phyloP scores from a whole-genome alignment of 2,797 vertebrate genomes.

The Falco peregrinus region DNA sequence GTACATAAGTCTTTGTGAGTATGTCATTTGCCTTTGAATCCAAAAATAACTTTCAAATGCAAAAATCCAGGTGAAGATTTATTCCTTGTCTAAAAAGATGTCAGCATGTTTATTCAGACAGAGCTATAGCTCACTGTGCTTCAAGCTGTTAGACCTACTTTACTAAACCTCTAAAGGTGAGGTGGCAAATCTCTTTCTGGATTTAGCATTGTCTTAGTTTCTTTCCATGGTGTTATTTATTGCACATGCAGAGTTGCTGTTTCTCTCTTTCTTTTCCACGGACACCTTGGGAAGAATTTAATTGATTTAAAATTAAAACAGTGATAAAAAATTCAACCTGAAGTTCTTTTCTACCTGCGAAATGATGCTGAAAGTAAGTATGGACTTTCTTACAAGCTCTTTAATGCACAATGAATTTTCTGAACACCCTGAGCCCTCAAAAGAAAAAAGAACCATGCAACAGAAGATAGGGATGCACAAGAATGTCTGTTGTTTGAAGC shows the following conservation, averaged over 20 bases:
- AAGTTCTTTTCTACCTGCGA: not conserved
- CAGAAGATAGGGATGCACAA: not conserved
- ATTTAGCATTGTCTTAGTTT: conserved; percentile 7
- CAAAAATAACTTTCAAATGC: not conserved
- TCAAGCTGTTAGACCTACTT: conserved; percentile 9
- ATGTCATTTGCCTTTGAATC: not conserved
- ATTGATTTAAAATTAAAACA: not conserved
- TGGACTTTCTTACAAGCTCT: not conserved
- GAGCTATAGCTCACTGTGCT: not conserved
- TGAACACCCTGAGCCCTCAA: not conserved
- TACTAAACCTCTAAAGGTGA: not conserved
- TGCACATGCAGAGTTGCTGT: not conserved
- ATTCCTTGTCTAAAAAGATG: conserved; percentile 3
- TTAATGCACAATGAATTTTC: not conserved
- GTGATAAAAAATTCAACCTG: not conserved
- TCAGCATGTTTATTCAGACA: not conserved
- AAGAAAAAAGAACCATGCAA: not conserved
- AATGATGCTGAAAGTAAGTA: conserved; percentile 15
- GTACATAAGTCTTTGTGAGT: not conserved
- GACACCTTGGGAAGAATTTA: not conserved
- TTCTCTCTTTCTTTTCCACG: not conserved
- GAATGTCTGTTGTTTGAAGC: not conserved
- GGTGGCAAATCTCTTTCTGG: not conserved
- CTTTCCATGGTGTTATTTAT: not conserved
- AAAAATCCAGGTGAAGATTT: not conserved